A percentile compares a stretch with the other conserved stretches of the same genome.
Evolutionary conservation across 2,113 vertebrate genomes (phyloP).

Genomic region (Lasiurus borealis): DNA sequence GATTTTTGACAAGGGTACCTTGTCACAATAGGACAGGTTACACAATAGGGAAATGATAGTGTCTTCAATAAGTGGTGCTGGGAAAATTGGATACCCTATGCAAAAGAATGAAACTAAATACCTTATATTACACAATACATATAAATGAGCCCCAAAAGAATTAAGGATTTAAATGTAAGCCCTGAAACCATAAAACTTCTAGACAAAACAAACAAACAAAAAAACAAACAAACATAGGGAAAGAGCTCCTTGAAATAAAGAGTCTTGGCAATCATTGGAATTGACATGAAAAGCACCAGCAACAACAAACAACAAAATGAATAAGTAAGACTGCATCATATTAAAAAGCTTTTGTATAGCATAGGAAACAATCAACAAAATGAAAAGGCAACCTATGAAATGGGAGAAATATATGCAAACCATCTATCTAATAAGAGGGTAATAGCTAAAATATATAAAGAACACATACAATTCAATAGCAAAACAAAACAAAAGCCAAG

Average conservation of each 20-base stretch:
- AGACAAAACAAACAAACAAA: neutral
- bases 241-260: neutral
- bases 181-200: neutral
- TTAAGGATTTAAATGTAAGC: neutral
- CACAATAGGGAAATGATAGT: neutral
- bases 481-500: neutral
- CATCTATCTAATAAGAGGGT: neutral
- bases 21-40: no score
- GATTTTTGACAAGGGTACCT: neutral
- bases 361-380: neutral
- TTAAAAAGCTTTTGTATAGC: neutral
- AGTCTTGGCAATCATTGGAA: neutral
- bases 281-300: neutral
- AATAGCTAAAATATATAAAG: neutral
- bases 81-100: neutral
- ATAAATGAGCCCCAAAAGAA: neutral
- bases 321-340: neutral
- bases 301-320: neutral
- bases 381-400: neutral
- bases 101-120: neutral
- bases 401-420: neutral
- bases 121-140: neutral
- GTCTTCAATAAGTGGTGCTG: neutral
- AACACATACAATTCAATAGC: neutral
- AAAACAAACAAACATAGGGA: neutral